phyloP scores from a whole-genome alignment of 2,888 invertebrate genomes.

The Synanthedon tipuliformis region DNA sequence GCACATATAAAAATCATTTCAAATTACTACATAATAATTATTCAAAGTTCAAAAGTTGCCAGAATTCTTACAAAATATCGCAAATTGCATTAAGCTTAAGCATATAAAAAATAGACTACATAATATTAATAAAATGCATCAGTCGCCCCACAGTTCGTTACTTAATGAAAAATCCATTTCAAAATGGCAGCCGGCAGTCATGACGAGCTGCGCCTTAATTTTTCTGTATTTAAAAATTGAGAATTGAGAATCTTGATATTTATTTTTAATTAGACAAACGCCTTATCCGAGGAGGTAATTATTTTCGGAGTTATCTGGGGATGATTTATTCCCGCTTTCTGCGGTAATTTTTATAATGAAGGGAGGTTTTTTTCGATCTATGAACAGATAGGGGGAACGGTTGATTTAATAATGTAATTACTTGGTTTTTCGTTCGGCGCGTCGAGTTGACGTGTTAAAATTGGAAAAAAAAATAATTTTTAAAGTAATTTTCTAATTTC shows the following conservation, averaged over 20 bases:
- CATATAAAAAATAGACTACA: no score
- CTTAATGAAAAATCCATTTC: constrained; percentile 46
- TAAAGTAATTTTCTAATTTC: no score
- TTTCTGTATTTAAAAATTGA: constrained; percentile 16
- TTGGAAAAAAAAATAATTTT: no score
- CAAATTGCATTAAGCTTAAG: no score
- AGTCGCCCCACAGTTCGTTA: constrained; percentile 27
- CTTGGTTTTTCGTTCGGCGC: neutral
- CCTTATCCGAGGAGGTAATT: constrained; percentile 34
- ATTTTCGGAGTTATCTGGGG: constrained; percentile 56
- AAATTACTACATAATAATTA: no score
- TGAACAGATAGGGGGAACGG: constrained; percentile 29
- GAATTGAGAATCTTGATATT: constrained; percentile 39
- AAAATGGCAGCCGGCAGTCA: constrained; percentile 15
- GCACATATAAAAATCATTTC: no score
- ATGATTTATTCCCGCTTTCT: constrained; percentile 52
- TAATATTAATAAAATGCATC: neutral
- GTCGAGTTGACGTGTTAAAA: neutral
- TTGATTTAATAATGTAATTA: constrained; percentile 33
- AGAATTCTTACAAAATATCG: no score
- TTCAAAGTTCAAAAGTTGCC: no score
- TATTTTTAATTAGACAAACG: constrained; percentile 65
- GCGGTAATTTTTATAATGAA: constrained; percentile 9
- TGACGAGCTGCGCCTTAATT: constrained; percentile 9
- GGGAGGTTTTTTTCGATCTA: constrained; percentile 20